Base-by-base conservation (phyloP, 1,140 invertebrate species). In the Ectropis grisescens region DNA sequence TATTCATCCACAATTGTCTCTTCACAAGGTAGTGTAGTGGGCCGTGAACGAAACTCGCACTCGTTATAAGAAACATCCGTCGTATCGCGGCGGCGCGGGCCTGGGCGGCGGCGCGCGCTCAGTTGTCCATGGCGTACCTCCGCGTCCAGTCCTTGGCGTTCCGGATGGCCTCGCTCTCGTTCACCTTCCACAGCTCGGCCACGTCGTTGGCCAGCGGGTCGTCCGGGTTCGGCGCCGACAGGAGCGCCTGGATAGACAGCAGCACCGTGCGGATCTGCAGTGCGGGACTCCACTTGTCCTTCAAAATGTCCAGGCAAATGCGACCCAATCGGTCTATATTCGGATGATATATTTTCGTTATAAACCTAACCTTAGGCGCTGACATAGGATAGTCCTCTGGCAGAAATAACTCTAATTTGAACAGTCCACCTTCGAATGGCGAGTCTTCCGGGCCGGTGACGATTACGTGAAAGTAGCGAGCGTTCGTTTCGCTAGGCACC, bases 221-320 rank as follows among this genome's bases (percentile, higher is more conserved):
- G 80, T 99, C 97, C n/a, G 97, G 97, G 86, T 98, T 99, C 11
- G 97, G 97, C 43, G 97, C 96, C 67, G 95, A 97, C 39, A 99
- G 82, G 44, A 99, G 85, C 39, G 97, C 97, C 84, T 98, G 97
- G 84, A 99, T 98, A 11, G 96, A 98, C 15, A 99, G 84, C 36
- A 99, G 85, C 37, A 99, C 96, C 44, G 97, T 98, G 65, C 97
- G 90, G 53, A 99, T 98, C 85, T 99, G 97, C 52, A 99, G 85
- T 4, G 97, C 97, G 29, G 97, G 97, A 81, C 94, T 97, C 97
- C 97, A 99, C 72, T 91, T 92, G 85, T 97, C 96, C 89, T 92
- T 92, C 41, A 92, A 78, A 53, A 93, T 91, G 58, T 92, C 90
- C 58, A 93, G 71, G 53, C 90, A 93, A 78, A 92, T 92, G 82